These are phyloP conservation scores for Acanthiza pusilla DNA, from an alignment of 2,797 vertebrate species.

Conservation along the genomic window DNA sequence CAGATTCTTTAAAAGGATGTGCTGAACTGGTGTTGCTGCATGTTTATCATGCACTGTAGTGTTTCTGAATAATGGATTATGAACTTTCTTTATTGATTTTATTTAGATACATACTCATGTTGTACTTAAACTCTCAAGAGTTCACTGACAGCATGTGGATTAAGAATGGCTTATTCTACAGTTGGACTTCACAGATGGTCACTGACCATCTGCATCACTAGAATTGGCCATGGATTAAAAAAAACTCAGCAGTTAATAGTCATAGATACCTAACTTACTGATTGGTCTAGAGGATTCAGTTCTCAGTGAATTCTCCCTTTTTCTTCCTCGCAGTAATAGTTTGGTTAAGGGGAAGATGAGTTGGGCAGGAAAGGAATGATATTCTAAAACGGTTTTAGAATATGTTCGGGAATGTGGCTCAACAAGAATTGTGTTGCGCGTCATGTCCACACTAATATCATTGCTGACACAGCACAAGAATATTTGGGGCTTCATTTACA, in stretches of 20 bases:
- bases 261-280: neutral
- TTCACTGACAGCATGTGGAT: neutral
- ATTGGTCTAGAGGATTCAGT: neutral
- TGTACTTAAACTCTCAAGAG: neutral
- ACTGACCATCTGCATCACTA: neutral
- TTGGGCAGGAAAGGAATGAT: neutral
- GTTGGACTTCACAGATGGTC: neutral
- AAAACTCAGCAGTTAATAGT: neutral
- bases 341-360: neutral
- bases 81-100: neutral
- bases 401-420: neutral
- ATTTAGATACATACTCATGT: neutral
- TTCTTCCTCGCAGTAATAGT: neutral
- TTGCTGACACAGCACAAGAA: constrained; percentile 2
- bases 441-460: neutral
- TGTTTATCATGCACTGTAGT: neutral
- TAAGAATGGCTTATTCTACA: neutral
- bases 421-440: neutral
- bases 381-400: neutral
- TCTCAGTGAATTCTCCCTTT: neutral
- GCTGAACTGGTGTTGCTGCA: neutral
- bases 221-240: neutral
- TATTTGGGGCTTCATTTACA: constrained; percentile 14
- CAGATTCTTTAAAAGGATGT: neutral
- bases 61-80: neutral